phyloP scores from a whole-genome alignment of 2,797 vertebrate species.

The Platyrinchus mystaceus region DNA sequence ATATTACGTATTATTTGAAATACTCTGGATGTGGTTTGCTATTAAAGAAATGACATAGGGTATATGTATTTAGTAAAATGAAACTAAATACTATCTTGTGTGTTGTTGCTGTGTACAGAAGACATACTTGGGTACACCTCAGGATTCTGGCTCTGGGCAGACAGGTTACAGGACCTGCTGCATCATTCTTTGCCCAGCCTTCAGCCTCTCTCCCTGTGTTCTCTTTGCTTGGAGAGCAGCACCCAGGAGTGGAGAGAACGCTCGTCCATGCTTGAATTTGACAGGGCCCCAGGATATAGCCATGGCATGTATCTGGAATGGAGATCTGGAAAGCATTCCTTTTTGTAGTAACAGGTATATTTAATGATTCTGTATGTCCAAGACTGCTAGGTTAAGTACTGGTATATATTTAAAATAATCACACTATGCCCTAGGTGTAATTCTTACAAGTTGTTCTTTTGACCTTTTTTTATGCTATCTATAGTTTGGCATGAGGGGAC shows the following conservation, averaged over 20 bases:
- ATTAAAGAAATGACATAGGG: neutral
- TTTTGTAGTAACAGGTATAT: neutral
- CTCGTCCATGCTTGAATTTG: neutral
- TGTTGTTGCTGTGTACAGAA: neutral
- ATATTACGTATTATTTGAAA: slow-evolving; percentile 9
- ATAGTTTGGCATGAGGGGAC: neutral
- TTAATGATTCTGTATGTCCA: neutral
- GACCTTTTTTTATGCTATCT: neutral
- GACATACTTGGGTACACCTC: neutral
- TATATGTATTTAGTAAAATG: neutral
- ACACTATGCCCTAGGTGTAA: neutral
- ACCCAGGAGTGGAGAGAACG: neutral
- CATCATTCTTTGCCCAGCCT: neutral
- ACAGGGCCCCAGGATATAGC: neutral
- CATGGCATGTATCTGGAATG: neutral
- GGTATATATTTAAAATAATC: neutral
- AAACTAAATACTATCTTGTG: neutral
- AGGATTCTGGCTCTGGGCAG: neutral
- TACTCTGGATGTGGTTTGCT: neutral
- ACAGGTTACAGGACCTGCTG: neutral
- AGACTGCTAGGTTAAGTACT: neutral
- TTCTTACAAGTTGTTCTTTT: neutral
- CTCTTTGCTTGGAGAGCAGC: neutral
- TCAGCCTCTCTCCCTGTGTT: neutral
- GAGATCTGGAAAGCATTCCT: neutral